Evolutionary conservation across 2,113 vertebrate genomes (phyloP).

Genomic region (Mobula hypostoma): DNA sequence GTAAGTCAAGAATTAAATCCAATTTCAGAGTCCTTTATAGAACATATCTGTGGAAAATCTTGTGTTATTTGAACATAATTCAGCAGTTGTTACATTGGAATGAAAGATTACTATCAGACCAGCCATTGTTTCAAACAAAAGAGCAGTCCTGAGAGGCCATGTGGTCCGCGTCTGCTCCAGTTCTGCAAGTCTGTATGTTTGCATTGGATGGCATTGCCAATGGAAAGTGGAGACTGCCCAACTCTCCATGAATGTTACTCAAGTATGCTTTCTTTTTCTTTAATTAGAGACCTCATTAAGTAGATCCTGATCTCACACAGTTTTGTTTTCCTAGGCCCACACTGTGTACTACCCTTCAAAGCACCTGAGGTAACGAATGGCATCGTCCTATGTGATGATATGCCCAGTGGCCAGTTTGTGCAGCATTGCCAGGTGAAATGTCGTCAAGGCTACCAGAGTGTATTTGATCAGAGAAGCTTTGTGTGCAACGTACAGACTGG

Average conservation of each 20-base stretch:
- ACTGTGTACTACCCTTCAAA: slow-evolving; percentile 56
- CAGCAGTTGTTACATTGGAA: not conserved
- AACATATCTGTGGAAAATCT: not conserved
- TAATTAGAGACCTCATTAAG: not conserved
- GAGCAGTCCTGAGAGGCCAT: too few species aligned
- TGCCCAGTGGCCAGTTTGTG: slow-evolving; percentile 36
- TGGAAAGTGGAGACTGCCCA: not conserved
- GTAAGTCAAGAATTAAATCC: not conserved
- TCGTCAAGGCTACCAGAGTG: slow-evolving; percentile 60
- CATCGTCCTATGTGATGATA: slow-evolving; percentile 56
- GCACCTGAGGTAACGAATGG: slow-evolving; percentile 52
- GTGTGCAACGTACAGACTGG: slow-evolving; percentile 52
- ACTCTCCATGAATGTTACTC: not conserved
- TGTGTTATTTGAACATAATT: not conserved
- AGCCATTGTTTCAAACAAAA: too few species aligned
- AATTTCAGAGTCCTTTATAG: not conserved
- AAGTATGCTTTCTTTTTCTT: not conserved
- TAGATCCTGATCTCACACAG: not conserved
- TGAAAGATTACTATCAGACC: not conserved
- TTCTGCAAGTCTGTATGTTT: too few species aligned
- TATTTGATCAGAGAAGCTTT: slow-evolving; percentile 46
- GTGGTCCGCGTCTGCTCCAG: too few species aligned
- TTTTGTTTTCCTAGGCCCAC: slow-evolving; percentile 53
- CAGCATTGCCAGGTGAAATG: slow-evolving; percentile 66
- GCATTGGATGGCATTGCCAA: too few species aligned